Conservation (phyloP, 2,797 vertebrate species). For the Ara ararauna region DNA sequence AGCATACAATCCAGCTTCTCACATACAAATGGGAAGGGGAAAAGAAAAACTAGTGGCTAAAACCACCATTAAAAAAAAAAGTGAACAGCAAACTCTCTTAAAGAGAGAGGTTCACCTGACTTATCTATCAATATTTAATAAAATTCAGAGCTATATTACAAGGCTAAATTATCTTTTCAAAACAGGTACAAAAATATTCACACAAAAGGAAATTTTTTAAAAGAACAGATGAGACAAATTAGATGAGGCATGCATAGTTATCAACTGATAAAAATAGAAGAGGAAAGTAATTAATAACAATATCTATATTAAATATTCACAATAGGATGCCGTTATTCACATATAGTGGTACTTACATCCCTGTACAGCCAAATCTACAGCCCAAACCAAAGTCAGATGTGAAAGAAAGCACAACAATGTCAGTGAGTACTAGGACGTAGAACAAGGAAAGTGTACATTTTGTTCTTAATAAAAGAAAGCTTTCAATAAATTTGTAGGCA, state of each 20-base stretch:
- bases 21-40: constrained; percentile 51
- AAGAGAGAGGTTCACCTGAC: constrained; percentile 45
- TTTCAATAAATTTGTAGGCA: constrained; percentile 87
- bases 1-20: constrained; percentile 72
- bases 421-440: constrained; percentile 95
- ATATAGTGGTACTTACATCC: constrained; percentile 99
- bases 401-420: constrained; percentile 99
- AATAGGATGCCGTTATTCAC: constrained; percentile 85
- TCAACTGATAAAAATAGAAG: constrained; percentile 77
- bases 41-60: constrained; percentile 73
- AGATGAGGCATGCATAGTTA: constrained; percentile 83
- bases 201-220: constrained; percentile 68
- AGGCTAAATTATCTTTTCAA: constrained; percentile 61
- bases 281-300: constrained; percentile 76
- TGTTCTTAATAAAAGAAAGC: constrained; percentile 85
- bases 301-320: constrained; percentile 78
- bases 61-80: constrained; percentile 61
- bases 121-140: constrained; percentile 66
- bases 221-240: constrained; percentile 76
- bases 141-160: constrained; percentile 56
- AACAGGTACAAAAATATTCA: constrained; percentile 73
- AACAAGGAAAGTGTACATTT: constrained; percentile 88
- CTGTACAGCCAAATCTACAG: constrained; percentile 99
- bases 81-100: constrained; percentile 56
- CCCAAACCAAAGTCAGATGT: constrained; percentile 98